Base-by-base conservation (phyloP, 2,888 invertebrate genomes). In the Xestia rhomboidea region DNA sequence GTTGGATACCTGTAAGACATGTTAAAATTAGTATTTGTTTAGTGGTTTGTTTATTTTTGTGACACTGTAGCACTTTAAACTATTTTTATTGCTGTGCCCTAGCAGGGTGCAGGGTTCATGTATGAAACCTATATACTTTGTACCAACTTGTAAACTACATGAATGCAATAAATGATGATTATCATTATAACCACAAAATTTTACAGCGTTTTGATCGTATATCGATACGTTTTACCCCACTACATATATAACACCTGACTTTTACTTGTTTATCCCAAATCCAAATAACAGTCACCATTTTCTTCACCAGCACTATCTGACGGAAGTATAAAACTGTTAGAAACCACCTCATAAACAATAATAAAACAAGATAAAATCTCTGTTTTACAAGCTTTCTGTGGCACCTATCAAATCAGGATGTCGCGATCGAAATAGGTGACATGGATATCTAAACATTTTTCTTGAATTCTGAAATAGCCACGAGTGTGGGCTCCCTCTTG, bases 311-410 rank as follows among this genome's bases (percentile, higher is more conserved):
- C 69, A 74, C 75, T 87, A 83, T 72, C 84, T 80, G 86, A 82
- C 89, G 92, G 92, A 91, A 88, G 87, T 89, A 91, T 92, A 91
- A 92, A 92, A 89, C 84, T 89, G 85, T 87, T 88, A 79, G 77
- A 74, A 83, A 89, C 91, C 89, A 64, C 90, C 86, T 87, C 86
- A 88, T 89, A 91, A 89, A 89, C 89, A 88, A 88, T 83, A 86
- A 89, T 89, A 89, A 88, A 90, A 90, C 83, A 86, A 80, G 78
- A 79, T 67, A 81, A 87, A 83, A 84, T 83, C 64, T 83, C 79
- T 74, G 79, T 85, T 90, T 87, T 84, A 89, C 87, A 85, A 79
- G 73, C 73, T 70, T 82, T 78, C 82, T 63, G 72, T 60, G 82
- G 71, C 81, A 80, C 67, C 80, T 81, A 84, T 83, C 81, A 81